phyloP scores from a whole-genome alignment of 2,888 invertebrate genomes.

The Euproctis similis region DNA sequence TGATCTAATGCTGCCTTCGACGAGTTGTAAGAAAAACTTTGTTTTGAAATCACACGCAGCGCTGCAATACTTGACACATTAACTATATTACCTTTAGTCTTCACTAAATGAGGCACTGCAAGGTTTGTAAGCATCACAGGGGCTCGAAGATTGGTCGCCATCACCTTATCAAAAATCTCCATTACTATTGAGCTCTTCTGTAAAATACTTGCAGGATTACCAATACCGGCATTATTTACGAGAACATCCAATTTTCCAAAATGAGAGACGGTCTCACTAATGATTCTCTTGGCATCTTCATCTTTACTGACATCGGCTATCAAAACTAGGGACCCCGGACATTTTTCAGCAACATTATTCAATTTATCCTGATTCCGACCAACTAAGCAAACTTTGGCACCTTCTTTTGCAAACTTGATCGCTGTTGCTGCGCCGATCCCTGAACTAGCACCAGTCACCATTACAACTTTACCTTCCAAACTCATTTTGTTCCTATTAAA shows the following conservation, averaged over 20 bases:
- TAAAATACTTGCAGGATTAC: not conserved
- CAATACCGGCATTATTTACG: constrained; percentile 14
- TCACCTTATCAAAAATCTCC: constrained; percentile 6
- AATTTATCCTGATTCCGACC: constrained; percentile 22
- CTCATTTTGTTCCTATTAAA: constrained; percentile 22
- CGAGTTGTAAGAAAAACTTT: constrained; percentile 78
- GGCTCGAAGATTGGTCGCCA: constrained; percentile 4
- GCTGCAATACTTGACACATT: constrained; percentile 66
- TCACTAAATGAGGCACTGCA: constrained; percentile 5
- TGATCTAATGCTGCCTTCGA: constrained; percentile 92
- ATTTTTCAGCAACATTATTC: constrained; percentile 3
- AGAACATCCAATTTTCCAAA: constrained; percentile 10
- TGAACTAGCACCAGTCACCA: too few species aligned
- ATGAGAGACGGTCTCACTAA: constrained; percentile 2
- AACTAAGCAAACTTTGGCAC: constrained; percentile 19
- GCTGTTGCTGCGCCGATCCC: constrained; percentile 24
- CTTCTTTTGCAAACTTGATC: constrained; percentile 17
- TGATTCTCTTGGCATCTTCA: constrained; percentile 5
- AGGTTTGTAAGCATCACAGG: constrained; percentile 3
- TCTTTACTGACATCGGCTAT: constrained; percentile 6
- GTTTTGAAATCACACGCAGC: not conserved
- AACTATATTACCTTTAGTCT: constrained; percentile 78
- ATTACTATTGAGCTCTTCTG: constrained; percentile 7
- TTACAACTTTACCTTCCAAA: constrained; percentile 24
- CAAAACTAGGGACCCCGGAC: constrained; percentile 1